Conservation (phyloP, 2,113 vertebrate genomes). For the Ifrita kowaldi region DNA sequence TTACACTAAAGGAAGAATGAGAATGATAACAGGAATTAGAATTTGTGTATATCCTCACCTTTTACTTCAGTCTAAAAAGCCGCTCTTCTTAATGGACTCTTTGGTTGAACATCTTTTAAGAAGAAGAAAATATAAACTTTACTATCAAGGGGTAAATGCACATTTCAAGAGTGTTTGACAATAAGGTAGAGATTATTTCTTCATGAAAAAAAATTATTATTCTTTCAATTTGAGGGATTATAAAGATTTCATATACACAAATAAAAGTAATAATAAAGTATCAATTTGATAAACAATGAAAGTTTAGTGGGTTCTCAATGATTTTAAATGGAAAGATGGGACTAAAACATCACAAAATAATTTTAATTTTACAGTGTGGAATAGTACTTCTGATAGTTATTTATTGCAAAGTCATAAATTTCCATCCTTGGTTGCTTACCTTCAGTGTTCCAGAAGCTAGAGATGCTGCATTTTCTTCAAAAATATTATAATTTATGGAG, state of each 20-base stretch:
- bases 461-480: not conserved
- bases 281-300: not conserved
- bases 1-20: not conserved
- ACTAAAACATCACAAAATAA: not conserved
- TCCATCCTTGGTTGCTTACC: not conserved
- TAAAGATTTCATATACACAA: not conserved
- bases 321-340: not conserved
- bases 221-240: not conserved
- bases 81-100: not conserved
- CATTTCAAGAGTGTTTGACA: not conserved
- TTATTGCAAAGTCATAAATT: not conserved
- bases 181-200: not conserved
- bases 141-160: not conserved
- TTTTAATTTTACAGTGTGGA: not conserved
- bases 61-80: not conserved
- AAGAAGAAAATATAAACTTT: not conserved
- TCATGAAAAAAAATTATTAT: not conserved
- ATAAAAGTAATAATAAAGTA: not conserved
- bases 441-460: not conserved
- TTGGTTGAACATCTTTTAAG: not conserved
- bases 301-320: not conserved
- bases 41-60: not conserved
- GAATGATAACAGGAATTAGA: not conserved
- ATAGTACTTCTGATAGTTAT: not conserved
- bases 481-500: not conserved